These are phyloP conservation scores for Sinocyclocheilus anophthalmus DNA, from an alignment of 2,113 vertebrate species.

Conservation along the genomic window DNA sequence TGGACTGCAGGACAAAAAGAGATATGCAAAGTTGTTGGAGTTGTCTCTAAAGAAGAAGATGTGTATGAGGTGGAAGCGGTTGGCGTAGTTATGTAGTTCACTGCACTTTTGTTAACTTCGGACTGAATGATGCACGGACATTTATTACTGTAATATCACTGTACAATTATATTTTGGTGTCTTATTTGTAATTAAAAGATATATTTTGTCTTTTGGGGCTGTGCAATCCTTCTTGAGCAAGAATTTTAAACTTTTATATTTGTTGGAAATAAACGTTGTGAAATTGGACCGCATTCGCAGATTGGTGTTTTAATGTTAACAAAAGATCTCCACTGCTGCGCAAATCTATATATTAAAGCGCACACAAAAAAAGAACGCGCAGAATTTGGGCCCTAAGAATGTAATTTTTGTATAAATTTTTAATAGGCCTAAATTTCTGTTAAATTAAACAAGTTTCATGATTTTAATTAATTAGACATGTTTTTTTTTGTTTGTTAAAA, in stretches of 20 bases:
- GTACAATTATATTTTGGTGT: too few species aligned
- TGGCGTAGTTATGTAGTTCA: background rate
- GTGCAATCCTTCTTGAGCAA: background rate
- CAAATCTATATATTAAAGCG: too few species aligned
- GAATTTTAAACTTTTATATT: background rate
- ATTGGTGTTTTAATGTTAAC: background rate
- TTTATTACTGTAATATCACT: background rate
- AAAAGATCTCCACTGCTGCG: background rate
- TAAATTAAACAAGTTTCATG: too few species aligned
- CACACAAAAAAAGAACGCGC: too few species aligned
- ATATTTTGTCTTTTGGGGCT: background rate
- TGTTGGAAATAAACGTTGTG: background rate
- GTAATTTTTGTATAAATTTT: too few species aligned
- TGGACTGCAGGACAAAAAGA: constrained; percentile 20
- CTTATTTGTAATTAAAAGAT: too few species aligned
- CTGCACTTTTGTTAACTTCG: background rate
- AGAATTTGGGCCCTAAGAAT: too few species aligned
- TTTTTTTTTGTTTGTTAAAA: too few species aligned
- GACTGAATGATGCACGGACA: background rate
- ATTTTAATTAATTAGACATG: too few species aligned
- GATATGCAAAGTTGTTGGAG: background rate
- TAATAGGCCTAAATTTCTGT: too few species aligned
- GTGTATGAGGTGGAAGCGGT: background rate
- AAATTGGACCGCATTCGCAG: background rate
- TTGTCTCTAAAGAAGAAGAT: background rate